Evolutionary conservation across 2,797 vertebrate species (phyloP).

Genomic region (Clamator glandarius): DNA sequence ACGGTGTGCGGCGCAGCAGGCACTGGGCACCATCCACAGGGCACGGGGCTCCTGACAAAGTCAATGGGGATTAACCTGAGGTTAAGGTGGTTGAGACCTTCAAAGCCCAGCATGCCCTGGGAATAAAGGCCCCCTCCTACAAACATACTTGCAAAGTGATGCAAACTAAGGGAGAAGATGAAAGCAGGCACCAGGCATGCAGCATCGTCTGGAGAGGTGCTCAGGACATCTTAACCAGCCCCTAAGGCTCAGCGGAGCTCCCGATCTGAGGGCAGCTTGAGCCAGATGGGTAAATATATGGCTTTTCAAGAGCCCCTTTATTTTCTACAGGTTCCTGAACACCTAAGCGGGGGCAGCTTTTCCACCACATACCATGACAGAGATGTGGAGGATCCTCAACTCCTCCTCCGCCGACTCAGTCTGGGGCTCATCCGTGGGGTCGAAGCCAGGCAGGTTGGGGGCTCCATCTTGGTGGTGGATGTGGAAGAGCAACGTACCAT

Average conservation of each 20-base stretch:
- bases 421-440: constrained; percentile 89
- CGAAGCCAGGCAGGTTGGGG: constrained; percentile 85
- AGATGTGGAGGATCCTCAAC: constrained; percentile 96
- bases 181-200: background rate
- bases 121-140: background rate
- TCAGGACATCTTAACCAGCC: background rate
- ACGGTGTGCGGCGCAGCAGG: rapidly evolving
- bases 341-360: background rate
- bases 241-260: background rate
- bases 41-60: background rate
- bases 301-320: background rate
- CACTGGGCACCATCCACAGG: rapidly evolving
- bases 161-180: background rate
- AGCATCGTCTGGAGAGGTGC: rapidly evolving
- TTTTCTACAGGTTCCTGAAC: background rate
- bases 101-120: background rate
- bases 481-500: constrained; percentile 96
- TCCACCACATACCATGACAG: constrained; percentile 90
- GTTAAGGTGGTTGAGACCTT: background rate
- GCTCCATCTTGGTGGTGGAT: constrained; percentile 97
- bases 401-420: constrained; percentile 92
- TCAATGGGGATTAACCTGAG: background rate
- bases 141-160: background rate
- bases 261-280: background rate
- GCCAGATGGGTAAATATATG: background rate